A percentile compares a stretch with the other conserved stretches of the same genome.
Conservation (phyloP, 2,888 invertebrate species). For the Physocephala rufipes region DNA sequence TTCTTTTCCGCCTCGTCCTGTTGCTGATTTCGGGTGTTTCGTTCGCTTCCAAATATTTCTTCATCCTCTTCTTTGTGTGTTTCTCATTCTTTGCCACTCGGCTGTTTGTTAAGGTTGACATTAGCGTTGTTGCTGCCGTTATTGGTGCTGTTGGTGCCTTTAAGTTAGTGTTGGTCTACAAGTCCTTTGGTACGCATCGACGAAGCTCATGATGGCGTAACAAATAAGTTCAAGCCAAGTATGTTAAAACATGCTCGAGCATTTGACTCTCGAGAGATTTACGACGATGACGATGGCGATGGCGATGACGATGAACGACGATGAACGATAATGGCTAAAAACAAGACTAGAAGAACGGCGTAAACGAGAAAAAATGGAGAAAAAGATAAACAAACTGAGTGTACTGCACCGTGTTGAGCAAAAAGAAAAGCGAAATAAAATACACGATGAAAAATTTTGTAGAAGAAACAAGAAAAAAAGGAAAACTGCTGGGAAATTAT, state of each 20-base stretch:
- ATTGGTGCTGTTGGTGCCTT: neutral
- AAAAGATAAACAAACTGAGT: neutral
- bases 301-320: no score
- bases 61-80: no score
- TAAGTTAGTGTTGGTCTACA: neutral
- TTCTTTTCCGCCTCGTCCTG: no score
- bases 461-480: neutral
- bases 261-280: constrained; percentile 27
- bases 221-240: constrained; percentile 28
- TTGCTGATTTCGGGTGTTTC: no score
- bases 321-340: neutral
- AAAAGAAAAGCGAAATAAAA: constrained; percentile 5
- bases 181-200: constrained; percentile 10
- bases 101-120: neutral
- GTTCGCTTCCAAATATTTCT: no score
- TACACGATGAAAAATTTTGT: neutral
- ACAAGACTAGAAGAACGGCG: neutral
- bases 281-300: neutral
- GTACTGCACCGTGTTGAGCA: neutral
- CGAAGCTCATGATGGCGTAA: constrained; percentile 18
- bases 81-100: no score
- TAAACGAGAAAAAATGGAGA: neutral
- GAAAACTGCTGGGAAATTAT: neutral
- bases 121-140: neutral
- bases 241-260: constrained; percentile 15